These are phyloP conservation scores for Python bivittatus DNA, from an alignment of 2,113 vertebrate species.

Conservation along the genomic window DNA sequence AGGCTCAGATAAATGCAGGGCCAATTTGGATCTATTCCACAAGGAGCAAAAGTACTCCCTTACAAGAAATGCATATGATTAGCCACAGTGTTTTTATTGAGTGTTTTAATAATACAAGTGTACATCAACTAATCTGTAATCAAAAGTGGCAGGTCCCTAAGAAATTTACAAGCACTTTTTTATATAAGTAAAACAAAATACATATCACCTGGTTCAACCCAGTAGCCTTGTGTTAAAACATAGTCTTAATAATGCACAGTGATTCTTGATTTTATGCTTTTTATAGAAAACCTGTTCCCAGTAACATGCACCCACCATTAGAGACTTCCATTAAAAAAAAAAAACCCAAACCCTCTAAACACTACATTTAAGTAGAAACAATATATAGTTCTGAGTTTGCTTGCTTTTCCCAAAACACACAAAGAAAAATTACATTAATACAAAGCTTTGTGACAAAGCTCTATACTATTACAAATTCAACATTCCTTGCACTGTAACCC, in stretches of 20 bases:
- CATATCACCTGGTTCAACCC: constrained; percentile 88
- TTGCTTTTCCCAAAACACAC: constrained; percentile 71
- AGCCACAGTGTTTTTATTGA: constrained; percentile 99
- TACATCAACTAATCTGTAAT: constrained; percentile 95
- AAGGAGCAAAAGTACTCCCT: constrained; percentile 39
- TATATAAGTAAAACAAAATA: constrained; percentile 87
- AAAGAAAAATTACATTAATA: constrained; percentile 80
- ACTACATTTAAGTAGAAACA: constrained; percentile 82
- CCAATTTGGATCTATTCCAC: constrained; percentile 20
- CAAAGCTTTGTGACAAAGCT: constrained; percentile 89
- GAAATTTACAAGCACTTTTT: constrained; percentile 97
- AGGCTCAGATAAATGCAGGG: background rate
- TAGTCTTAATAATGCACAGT: constrained; percentile 84
- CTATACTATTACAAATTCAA: constrained; percentile 85
- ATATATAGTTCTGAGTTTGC: constrained; percentile 85
- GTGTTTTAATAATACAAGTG: constrained; percentile 98
- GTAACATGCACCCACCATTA: constrained; percentile 93
- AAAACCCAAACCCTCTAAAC: constrained; percentile 76
- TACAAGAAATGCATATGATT: constrained; percentile 70
- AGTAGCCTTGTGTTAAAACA: constrained; percentile 85
- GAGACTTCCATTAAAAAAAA: constrained; percentile 87
- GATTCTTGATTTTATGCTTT: constrained; percentile 82
- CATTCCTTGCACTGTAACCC: constrained; percentile 84
- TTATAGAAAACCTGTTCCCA: constrained; percentile 86
- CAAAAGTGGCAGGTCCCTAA: constrained; percentile 92